Percentiles rank a stretch among this genome's conserved stretches.
Conservation (phyloP, 2,888 invertebrate species). For the Sceliomorpha sp. region DNA sequence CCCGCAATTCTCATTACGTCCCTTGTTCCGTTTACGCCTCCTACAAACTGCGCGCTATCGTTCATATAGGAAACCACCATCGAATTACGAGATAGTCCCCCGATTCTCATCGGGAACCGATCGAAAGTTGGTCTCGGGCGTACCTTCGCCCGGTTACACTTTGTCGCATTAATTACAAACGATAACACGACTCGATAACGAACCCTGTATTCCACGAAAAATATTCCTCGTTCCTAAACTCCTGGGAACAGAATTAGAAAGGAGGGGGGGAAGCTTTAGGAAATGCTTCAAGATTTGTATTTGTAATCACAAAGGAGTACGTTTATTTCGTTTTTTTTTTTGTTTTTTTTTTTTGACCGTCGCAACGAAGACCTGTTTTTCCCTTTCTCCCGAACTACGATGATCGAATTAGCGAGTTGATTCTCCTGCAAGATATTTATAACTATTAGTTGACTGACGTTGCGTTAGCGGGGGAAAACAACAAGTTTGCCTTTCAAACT, state of each 20-base stretch:
- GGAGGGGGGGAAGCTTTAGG: too few relatives aligned
- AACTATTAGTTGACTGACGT: constrained; percentile 46
- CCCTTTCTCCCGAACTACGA: constrained; percentile 29
- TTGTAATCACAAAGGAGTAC: too few relatives aligned
- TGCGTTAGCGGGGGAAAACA: constrained; percentile 43
- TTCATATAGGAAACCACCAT: constrained; percentile 44
- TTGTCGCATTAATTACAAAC: constrained; percentile 63
- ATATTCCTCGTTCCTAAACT: too few relatives aligned
- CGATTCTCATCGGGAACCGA: constrained; percentile 54
- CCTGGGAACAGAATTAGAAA: too few relatives aligned
- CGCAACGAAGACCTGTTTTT: too few relatives aligned
- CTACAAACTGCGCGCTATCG: constrained; percentile 18
- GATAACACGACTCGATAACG: constrained; percentile 64
- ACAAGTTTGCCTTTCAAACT: constrained; percentile 50
- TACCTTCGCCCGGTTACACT: constrained; percentile 32
- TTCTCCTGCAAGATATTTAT: constrained; percentile 40
- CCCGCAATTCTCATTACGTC: constrained; percentile 30
- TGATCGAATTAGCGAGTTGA: constrained; percentile 52
- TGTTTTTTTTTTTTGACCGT: too few relatives aligned
- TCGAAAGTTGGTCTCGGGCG: constrained; percentile 54
- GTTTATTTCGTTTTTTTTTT: too few relatives aligned
- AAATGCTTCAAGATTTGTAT: too few relatives aligned
- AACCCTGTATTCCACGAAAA: constrained; percentile 10
- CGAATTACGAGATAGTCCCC: constrained; percentile 65
- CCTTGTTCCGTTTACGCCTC: constrained; percentile 31